Evolutionary conservation across 2,113 vertebrate genomes (phyloP).

Genomic region (Sapayoa aenigma): DNA sequence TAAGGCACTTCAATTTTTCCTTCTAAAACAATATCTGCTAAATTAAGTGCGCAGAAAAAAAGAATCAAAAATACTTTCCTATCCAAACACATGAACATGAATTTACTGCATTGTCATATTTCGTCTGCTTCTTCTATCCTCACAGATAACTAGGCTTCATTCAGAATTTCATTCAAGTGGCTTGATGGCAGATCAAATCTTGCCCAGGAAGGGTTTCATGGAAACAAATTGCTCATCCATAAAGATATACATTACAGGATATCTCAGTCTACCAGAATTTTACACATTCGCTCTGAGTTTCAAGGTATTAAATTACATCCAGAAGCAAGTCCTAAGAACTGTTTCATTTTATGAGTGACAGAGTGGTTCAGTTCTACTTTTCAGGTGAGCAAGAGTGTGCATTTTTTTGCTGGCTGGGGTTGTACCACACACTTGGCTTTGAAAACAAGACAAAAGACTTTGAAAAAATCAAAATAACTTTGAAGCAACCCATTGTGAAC

Average conservation of each 20-base stretch:
- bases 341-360: not conserved
- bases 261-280: not conserved
- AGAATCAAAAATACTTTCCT: not conserved
- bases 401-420: not conserved
- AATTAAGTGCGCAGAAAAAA: not conserved
- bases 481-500: not conserved
- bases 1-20: not conserved
- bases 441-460: not conserved
- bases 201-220: not conserved
- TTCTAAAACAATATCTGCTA: not conserved
- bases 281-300: not conserved
- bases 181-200: not conserved
- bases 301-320: not conserved
- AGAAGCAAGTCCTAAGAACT: not conserved
- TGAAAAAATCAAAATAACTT: not conserved
- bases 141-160: not conserved
- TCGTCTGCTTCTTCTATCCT: not conserved
- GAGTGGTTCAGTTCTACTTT: not conserved
- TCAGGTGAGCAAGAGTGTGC: not conserved
- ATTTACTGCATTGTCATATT: not conserved
- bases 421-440: not conserved
- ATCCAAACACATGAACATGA: not conserved
- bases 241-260: not conserved
- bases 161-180: not conserved
- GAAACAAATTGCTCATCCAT: not conserved